phyloP scores from a whole-genome alignment of 2,113 vertebrate genomes.

The Thunnus thynnus region DNA sequence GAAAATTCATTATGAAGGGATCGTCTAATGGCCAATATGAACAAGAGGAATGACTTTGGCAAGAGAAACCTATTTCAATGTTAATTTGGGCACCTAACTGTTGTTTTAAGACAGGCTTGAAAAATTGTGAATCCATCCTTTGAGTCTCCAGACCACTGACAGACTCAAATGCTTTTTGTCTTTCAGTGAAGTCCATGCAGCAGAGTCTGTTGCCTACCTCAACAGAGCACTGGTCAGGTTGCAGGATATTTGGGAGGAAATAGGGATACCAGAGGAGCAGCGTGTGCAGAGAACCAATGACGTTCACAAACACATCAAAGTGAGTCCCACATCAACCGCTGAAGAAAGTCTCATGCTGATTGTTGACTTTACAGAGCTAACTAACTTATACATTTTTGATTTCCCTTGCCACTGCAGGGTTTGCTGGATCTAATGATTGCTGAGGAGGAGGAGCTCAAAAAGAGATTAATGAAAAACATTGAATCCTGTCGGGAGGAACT shows the following conservation, averaged over 20 bases:
- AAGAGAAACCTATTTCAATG: no score
- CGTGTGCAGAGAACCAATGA: conserved; percentile 88
- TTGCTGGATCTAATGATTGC: conserved; percentile 93
- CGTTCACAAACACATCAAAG: conserved; percentile 91
- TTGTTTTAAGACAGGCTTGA: no score
- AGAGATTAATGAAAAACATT: conserved; percentile 88
- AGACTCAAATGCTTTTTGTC: not conserved
- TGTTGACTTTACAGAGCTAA: not conserved
- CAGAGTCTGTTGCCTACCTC: conserved; percentile 90
- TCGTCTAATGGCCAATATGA: no score
- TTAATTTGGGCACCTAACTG: no score
- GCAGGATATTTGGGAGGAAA: conserved; percentile 93
- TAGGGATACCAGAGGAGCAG: conserved; percentile 87
- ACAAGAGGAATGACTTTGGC: no score
- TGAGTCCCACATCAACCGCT: conserved; percentile 54
- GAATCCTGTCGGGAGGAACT: conserved; percentile 85
- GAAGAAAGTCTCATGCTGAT: not conserved
- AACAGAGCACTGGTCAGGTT: conserved; percentile 87
- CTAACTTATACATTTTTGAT: not conserved
- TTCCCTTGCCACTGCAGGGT: conserved; percentile 71
- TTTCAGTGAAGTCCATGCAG: conserved; percentile 90
- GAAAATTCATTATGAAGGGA: no score
- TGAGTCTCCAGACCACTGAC: not conserved
- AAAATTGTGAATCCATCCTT: no score
- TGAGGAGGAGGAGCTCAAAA: conserved; percentile 90